A percentile compares a stretch with the other conserved stretches of the same genome.
Evolutionary conservation across 1,140 invertebrate genomes (phyloP).

Genomic region (Metopolophium dirhodum): DNA sequence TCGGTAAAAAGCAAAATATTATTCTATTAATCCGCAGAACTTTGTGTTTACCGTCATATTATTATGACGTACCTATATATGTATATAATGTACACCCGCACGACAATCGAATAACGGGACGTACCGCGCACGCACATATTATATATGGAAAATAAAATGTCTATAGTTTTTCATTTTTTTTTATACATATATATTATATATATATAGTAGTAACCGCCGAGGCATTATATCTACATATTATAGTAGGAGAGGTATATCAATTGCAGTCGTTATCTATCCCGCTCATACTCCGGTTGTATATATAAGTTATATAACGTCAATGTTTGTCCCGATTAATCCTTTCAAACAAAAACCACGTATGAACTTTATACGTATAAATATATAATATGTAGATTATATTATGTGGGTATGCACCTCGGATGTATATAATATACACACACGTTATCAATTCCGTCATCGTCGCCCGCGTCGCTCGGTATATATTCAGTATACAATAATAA

Average conservation of each 20-base stretch:
- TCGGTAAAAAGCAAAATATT: background rate
- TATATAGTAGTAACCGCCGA: background rate
- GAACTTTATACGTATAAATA: background rate
- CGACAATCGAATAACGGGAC: too few species aligned
- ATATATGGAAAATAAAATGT: background rate
- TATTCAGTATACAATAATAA: background rate
- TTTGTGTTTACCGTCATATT: background rate
- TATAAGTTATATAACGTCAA: background rate
- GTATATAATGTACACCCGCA: too few species aligned
- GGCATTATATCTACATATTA: background rate
- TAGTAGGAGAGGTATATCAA: background rate
- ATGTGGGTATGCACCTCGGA: background rate
- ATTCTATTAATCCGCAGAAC: background rate
- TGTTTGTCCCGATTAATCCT: constrained; percentile 24
- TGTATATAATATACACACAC: background rate
- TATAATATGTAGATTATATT: background rate
- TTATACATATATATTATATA: background rate
- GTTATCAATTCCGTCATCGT: constrained; percentile 1
- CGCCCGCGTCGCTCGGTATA: background rate
- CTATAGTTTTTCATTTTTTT: background rate
- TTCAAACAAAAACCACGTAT: constrained; percentile 24
- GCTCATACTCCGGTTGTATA: background rate
- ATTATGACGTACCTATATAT: too few species aligned
- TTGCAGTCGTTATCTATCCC: background rate
- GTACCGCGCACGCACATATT: background rate